These are phyloP conservation scores for Erpornis zantholeuca DNA, from an alignment of 2,113 vertebrate genomes.

Conservation along the genomic window DNA sequence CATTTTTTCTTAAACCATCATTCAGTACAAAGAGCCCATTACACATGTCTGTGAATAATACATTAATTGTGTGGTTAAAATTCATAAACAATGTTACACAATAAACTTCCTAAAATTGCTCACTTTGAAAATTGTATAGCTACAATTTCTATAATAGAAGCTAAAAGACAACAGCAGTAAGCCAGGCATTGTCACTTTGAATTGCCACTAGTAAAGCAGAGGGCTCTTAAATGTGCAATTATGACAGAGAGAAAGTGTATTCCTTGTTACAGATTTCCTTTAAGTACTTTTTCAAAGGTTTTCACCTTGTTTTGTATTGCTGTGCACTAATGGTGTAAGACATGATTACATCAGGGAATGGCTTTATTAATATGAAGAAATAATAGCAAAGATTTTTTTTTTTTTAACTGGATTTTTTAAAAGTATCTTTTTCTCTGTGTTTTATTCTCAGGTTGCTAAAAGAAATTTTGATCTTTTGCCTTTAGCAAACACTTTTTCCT, in stretches of 20 bases:
- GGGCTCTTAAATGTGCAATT: neutral
- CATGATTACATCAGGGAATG: neutral
- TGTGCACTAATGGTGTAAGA: neutral
- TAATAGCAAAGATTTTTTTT: neutral
- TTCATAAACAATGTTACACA: conserved; percentile 13
- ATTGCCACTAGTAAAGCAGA: neutral
- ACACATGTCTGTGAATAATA: neutral
- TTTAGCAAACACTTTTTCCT: neutral
- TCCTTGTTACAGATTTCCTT: neutral
- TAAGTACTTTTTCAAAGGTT: neutral
- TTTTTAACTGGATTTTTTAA: neutral
- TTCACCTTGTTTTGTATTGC: neutral
- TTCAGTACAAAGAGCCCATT: neutral
- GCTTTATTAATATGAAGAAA: neutral
- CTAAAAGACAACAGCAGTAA: neutral
- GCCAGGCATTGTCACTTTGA: neutral
- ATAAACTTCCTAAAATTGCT: conserved; percentile 20
- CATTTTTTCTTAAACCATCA: conserved; percentile 1
- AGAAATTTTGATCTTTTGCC: neutral
- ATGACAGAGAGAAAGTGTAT: neutral
- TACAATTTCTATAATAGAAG: neutral
- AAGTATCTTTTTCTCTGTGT: neutral
- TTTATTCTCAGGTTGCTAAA: neutral
- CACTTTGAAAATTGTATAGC: neutral
- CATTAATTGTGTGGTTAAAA: conserved; percentile 11